Evolutionary conservation across 2,797 vertebrate genomes (phyloP), one percentile per base, ranked within the genome.

Genomic region (Harpagifer antarcticus): DNA sequence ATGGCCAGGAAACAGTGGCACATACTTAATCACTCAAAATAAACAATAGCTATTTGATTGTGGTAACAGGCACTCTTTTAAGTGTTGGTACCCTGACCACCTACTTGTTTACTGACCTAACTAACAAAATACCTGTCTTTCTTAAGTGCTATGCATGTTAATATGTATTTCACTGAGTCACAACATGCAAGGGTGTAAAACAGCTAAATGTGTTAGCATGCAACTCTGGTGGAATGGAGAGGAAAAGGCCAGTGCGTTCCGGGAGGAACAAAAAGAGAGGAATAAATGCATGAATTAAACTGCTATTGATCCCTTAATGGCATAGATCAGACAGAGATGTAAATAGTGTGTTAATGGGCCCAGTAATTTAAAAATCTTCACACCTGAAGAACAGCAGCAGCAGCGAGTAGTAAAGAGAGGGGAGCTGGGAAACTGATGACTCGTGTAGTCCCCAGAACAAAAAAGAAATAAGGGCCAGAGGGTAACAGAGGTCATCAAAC

Each of bases 211-310:
- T 67, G 79, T 69, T 54, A 53, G 79, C 77, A 56, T 77, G 76
- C 86, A 83, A 74, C 31, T 78, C 72, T 37, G 65, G 78, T 75
- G 5, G 5, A 81, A 87, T 75, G 8, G 7, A 72, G 57, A 73
- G 71, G 52, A 73, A 86, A 81, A 68, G n/a, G n/a, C n/a, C n/a
- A n/a, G 50, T 56, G 23, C 16, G 45, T 88, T 82, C 80, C 31
- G 42, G 75, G 48, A 68, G 50, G 64, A 78, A 31, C 6, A 37
- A 37, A 37, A 37, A 37, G 8, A 37, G 44, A 10, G 56, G 76
- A 88, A 92, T 82, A 86, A 86, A 92, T 88, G 40, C 89, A 90
- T 86, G 72, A 90, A 92, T 88, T 82, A 88, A 92, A 83, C 69
- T 0, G 23, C 42, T 81, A 91, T 93, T 78, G 91, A 94, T 90